phyloP scores from a whole-genome alignment of 2,888 invertebrate species.

The Crematogaster levior region DNA sequence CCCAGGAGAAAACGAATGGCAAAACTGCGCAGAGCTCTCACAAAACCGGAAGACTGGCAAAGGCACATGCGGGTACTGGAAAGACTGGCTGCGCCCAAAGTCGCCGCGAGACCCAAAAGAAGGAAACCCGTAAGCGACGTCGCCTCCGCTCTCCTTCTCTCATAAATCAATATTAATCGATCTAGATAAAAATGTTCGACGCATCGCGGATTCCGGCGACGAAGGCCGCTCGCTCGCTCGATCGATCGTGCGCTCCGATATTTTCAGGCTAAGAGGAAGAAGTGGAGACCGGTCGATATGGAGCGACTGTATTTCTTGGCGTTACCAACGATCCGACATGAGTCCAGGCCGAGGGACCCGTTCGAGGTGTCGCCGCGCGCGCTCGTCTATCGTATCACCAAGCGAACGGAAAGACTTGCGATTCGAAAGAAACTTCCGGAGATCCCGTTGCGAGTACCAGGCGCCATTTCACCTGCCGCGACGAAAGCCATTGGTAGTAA shows the following conservation, averaged over 20 bases:
- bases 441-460: slow-evolving; percentile 63
- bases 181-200: slow-evolving; percentile 16
- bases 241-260: slow-evolving; percentile 24
- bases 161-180: slow-evolving; percentile 49
- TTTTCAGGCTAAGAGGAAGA: slow-evolving; percentile 62
- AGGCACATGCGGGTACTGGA: slow-evolving; percentile 71
- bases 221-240: neutral
- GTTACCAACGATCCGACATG: slow-evolving; percentile 55
- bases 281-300: slow-evolving; percentile 64
- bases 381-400: slow-evolving; percentile 72
- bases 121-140: slow-evolving; percentile 66
- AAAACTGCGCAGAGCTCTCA: slow-evolving; percentile 68
- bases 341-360: slow-evolving; percentile 65
- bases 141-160: slow-evolving; percentile 17
- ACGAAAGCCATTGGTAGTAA: slow-evolving; percentile 67
- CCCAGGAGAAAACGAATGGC: slow-evolving; percentile 70
- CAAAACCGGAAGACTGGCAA: slow-evolving; percentile 77
- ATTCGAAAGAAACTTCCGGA: slow-evolving; percentile 36
- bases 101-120: slow-evolving; percentile 58
- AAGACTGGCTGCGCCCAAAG: slow-evolving; percentile 75
- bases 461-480: slow-evolving; percentile 73
- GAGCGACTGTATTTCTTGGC: slow-evolving; percentile 68
- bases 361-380: slow-evolving; percentile 71
- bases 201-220: slow-evolving; percentile 7
- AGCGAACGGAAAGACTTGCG: slow-evolving; percentile 68